Percentiles rank a stretch among this genome's conserved stretches.
Evolutionary conservation across 2,113 vertebrate genomes (phyloP).

Genomic region (Cavia aperea): DNA sequence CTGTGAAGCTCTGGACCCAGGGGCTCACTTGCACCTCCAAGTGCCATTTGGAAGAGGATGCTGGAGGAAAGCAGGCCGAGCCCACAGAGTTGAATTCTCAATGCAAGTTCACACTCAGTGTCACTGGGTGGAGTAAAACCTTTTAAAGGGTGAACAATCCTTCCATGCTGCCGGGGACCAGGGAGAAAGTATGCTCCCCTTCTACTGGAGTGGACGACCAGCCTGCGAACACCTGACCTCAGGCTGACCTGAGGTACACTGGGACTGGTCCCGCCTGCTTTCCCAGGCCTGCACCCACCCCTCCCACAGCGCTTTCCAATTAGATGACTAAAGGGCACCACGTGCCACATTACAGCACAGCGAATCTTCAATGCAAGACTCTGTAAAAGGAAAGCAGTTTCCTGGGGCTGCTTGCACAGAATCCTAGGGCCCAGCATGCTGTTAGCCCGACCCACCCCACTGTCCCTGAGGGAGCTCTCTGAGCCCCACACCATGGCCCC

Average conservation of each 20-base stretch:
- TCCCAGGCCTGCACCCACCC: not conserved
- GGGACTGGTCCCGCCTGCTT: not conserved
- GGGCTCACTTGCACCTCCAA: not conserved
- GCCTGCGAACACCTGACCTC: too few relatives aligned
- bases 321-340: not conserved
- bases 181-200: not conserved
- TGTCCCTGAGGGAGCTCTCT: not conserved
- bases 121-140: not conserved
- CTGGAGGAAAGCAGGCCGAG: not conserved
- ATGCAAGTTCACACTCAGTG: not conserved
- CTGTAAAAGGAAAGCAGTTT: constrained; percentile 12
- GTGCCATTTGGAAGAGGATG: not conserved
- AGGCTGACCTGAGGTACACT: not conserved
- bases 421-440: not conserved
- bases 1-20: too few relatives aligned
- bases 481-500: not conserved
- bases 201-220: rapidly evolving
- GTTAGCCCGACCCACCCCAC: not conserved
- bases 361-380: not conserved
- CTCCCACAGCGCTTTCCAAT: not conserved
- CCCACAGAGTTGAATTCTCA: not conserved
- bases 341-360: constrained; percentile 21
- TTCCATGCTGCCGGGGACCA: not conserved
- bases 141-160: not conserved
- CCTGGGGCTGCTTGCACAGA: not conserved